A percentile compares a stretch with the other conserved stretches of the same genome.
Evolutionary conservation across 2,797 vertebrate genomes (phyloP).

Genomic region (Hippocampus kuda): DNA sequence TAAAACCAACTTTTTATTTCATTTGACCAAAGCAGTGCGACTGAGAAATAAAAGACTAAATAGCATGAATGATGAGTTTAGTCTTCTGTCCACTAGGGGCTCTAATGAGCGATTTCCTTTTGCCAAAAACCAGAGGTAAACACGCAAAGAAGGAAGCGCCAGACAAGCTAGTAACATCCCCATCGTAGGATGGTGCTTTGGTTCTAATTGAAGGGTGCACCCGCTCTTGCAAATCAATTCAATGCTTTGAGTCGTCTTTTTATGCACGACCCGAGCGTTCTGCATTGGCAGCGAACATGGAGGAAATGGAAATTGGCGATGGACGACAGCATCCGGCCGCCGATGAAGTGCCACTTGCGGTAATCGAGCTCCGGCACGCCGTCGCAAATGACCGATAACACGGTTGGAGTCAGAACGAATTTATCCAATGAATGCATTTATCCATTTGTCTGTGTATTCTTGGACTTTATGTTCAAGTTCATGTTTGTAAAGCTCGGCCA

Average conservation of each 20-base stretch:
- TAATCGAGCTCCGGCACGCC: slow-evolving; percentile 28
- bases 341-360: slow-evolving; percentile 39
- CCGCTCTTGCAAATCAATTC: background rate
- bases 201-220: accelerated
- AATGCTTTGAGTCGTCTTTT: background rate
- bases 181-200: background rate
- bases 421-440: background rate
- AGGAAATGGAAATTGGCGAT: slow-evolving; percentile 38
- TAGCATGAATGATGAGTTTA: no score
- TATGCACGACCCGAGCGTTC: background rate
- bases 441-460: background rate
- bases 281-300: slow-evolving; percentile 28
- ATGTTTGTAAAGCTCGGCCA: no score
- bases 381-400: slow-evolving; percentile 2
- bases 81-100: slow-evolving; percentile 5
- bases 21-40: no score
- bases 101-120: background rate
- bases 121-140: background rate
- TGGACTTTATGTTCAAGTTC: background rate
- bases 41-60: no score
- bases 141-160: slow-evolving; percentile 15
- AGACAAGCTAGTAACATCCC: slow-evolving; percentile 7
- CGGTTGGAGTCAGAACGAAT: background rate
- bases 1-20: no score
- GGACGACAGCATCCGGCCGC: slow-evolving; percentile 26